Base-by-base conservation (phyloP, 2,113 vertebrate genomes). In the Stercorarius parasiticus region DNA sequence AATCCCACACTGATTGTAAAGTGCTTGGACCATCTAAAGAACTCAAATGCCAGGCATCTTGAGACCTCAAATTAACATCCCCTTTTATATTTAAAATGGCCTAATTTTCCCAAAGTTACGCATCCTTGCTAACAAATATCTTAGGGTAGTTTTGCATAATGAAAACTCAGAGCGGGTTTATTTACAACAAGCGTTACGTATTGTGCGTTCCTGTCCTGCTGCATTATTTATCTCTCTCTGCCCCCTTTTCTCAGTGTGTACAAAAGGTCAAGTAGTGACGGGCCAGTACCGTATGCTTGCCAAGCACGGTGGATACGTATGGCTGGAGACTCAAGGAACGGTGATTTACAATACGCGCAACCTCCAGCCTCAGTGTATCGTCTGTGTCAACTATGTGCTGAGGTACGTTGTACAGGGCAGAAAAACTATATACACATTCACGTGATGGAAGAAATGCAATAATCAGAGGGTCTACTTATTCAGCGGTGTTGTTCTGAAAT, bases 251-350 rank as follows among this genome's bases (percentile, higher is more conserved):
- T 10, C 95, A 99, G 99, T 99, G 98, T 99, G 99, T 86, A 93
- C 98, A 67, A 99, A 99, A 97, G 99, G 98, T 42, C 99, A 99
- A 95, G 99, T 99, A 2, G 98, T 99, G 96, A 99, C 98, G 0
- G 98, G 99, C 72, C 99, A 98, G 92, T 99, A 99, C 98, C 98
- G 99, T 61, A 98, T 99, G 98, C 98, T 99, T 32, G 99, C 99
- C 27, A 99, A 98, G 93, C 98, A 99, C 0, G 99, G 99, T 47
- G 99, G 99, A 18, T 99, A 99, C 1, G 98, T 99, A 13, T 99
- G 99, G 99, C 97, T 99, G 96, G 99, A 99, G 98, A 99, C 98
- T 10, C 99, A 99, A 90, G 98, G 99, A 34, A 99, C 99, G 0
- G 99, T 99, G 96, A 99, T 99, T 90, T 99, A 99, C 95, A 98